A percentile compares a stretch with the other conserved stretches of the same genome.
Conservation (phyloP, 1,140 invertebrate species). For the Phymorhynchus buccinoides region DNA sequence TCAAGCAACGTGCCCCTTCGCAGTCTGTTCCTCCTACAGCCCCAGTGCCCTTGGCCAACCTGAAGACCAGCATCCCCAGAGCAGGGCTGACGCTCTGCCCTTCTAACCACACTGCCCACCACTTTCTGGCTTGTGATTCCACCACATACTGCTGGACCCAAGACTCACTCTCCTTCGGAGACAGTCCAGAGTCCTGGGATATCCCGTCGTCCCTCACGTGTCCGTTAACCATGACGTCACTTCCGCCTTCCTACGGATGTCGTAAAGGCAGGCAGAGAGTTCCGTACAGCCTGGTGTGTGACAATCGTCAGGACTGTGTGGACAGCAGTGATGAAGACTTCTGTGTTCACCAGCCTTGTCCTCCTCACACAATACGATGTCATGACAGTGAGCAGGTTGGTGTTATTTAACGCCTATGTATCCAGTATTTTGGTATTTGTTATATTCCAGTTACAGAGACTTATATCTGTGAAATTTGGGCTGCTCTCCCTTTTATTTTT, state of each 20-base stretch:
- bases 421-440: too few relatives aligned
- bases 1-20: background rate
- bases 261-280: background rate
- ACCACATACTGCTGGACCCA: background rate
- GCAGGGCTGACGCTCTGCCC: background rate
- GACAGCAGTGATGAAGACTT: conserved; percentile 15
- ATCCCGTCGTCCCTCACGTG: background rate
- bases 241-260: background rate
- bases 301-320: background rate
- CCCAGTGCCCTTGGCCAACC: background rate
- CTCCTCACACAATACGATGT: too few relatives aligned
- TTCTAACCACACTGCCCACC: background rate
- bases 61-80: background rate
- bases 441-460: too few relatives aligned
- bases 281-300: conserved; percentile 6
- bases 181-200: background rate
- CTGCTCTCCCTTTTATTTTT: too few relatives aligned
- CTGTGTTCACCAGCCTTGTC: conserved; percentile 2
- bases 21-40: background rate
- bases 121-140: background rate
- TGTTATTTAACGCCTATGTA: too few relatives aligned
- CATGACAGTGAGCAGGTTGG: too few relatives aligned
- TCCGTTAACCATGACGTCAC: background rate
- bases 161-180: too few relatives aligned
- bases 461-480: too few relatives aligned